A percentile compares a stretch with the other conserved stretches of the same genome.
Evolutionary conservation across 2,888 invertebrate genomes (phyloP).

Genomic region (Parochlus steinenii): DNA sequence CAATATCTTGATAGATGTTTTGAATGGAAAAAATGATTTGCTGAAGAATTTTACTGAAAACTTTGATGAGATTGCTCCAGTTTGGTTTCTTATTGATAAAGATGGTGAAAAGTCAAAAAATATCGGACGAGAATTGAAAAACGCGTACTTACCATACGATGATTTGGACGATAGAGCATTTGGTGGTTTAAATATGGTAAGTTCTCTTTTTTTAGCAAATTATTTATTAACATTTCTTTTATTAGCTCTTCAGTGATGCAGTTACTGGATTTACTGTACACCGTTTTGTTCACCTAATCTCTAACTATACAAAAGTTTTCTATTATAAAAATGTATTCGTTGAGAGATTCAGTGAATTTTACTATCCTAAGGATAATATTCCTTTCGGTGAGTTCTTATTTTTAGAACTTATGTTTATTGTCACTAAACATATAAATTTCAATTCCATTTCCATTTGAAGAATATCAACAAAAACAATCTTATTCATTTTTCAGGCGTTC

Average conservation of each 20-base stretch:
- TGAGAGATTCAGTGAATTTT: conserved; percentile 35
- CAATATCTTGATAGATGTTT: too few relatives aligned
- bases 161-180: conserved; percentile 26
- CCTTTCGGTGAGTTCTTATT: conserved; percentile 29
- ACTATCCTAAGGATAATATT: conserved; percentile 29
- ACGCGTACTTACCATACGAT: conserved; percentile 25
- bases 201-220: neutral
- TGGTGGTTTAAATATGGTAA: conserved; percentile 17
- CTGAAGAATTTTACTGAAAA: conserved; percentile 33
- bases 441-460: too few relatives aligned
- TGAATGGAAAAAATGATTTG: conserved; percentile 34
- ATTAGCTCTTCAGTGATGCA: conserved; percentile 37
- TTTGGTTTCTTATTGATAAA: conserved; percentile 38
- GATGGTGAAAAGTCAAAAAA: conserved; percentile 29
- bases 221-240: conserved; percentile 1
- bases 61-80: conserved; percentile 39
- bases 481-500: conserved; percentile 24
- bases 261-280: conserved; percentile 39
- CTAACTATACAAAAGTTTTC: conserved; percentile 36
- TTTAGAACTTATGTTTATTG: too few relatives aligned
- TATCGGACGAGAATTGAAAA: conserved; percentile 31
- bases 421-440: too few relatives aligned
- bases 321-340: conserved; percentile 42
- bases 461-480: neutral
- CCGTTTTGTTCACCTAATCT: conserved; percentile 37